Base-by-base conservation (phyloP, 2,888 invertebrate species). In the Lingula anatina region DNA sequence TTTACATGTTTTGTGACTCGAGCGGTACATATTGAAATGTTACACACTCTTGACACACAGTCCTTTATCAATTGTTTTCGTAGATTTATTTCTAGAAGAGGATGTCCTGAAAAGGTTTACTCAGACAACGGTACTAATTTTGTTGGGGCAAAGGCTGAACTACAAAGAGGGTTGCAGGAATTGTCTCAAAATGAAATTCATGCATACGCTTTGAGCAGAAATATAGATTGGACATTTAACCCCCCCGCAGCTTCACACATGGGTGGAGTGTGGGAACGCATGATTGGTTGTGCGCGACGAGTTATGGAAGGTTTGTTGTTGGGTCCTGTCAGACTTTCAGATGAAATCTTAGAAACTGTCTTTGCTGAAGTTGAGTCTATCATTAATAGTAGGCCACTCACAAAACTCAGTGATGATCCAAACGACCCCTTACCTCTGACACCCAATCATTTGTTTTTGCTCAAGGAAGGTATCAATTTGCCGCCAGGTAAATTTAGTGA, bases 401-500 rank as follows among this genome's bases (percentile, higher is more conserved):
- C 47, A 28, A 15, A 5, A 3, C 2, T 47, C 15, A 35, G 3
- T 5, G 47, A 27, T 18, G 26, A 47, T 20, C 26, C 35, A 2
- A 4, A 26, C 7, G 47, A 41, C 23, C 4, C 18, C 2, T 12
- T 41, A 2, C 28, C 27, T 3, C 39, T 47, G 5, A 40, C 41
- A 18, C 41, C 47, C 7, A 47, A 41, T 20, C 47, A 47, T 26
- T 25, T 47, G 18, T 23, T 47, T 4, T 15, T 31, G 15, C 31
- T 15, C 9, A 40, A 41, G 5, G 3, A 24, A 5, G 39, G 37
- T 27, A 12, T 23, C n/a, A 7, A 5, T 12, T 24, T 47, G 12
- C 49, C 49, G 25, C 49, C 49, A 12, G 44, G 45, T 5, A n/a
- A 18, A 5, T 49, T 39, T 44, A 12, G 12, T 18, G 23, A 50